Evolutionary conservation across 2,113 vertebrate species (phyloP), one percentile per base, ranked within the genome.

Genomic region (Synodontis membranacea): DNA sequence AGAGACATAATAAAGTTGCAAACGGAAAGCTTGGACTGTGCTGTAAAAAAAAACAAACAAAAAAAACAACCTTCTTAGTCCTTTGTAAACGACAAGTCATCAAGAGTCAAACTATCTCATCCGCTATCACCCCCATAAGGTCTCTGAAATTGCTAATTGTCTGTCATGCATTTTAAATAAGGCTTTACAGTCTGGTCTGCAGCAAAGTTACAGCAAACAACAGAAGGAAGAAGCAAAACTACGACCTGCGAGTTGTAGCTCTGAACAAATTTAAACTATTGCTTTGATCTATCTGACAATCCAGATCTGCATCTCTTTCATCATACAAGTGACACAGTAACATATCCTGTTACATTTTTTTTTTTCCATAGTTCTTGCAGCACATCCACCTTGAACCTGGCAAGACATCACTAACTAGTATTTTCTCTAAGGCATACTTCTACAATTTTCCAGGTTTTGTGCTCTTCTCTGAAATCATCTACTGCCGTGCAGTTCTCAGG

Each of bases 341-440:
- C 15, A 44, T 48, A 64, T 50, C 74, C 2, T 11, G 82, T 70
- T 58, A 42, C 82, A 42, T 50, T 46, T 50, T 37, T 72, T 75
- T 84, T 78, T 28, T 89, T 11, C 37, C 46, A 21, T 31, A 79
- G 84, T 89, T 84, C 68, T 54, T 80, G 48, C 75, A 68, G 46
- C 68, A 76, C 42, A 76, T 87, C 72, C 28, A 8, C 3, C 37
- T 91, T 93, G 91, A 91, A 89, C 86, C 87, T 85, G 82, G 91
- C 91, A 91, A 91, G 88, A 93, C 87, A 85, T 92, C 93, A 92
- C 92, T 93, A 93, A 93, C 93, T 86, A 91, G 91, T 89, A 89
- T 92, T 89, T 94, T 93, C 93, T 95, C 94, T 94, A 94, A 96
- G 94, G 94, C 50, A 80, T 94, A 90, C 90, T 93, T 78, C 25